Conservation (phyloP, 1,140 invertebrate genomes). For the Procambarus clarkii region DNA sequence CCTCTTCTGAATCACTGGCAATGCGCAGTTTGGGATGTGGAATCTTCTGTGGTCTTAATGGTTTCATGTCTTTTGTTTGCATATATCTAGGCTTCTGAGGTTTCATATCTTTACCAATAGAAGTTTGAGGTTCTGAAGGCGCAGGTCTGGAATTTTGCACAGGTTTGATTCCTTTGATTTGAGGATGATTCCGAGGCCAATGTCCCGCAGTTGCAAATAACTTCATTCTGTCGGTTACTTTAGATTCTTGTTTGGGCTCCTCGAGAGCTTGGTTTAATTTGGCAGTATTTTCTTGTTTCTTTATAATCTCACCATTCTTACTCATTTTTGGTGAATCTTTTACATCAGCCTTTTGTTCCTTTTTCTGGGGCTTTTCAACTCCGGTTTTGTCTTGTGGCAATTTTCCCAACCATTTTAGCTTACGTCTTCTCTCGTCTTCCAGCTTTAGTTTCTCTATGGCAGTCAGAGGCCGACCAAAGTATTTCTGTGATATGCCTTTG, state of each 20-base stretch:
- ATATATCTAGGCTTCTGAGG: no score
- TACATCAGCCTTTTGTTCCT: not conserved
- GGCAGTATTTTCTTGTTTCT: conserved; percentile 14
- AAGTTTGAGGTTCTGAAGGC: no score
- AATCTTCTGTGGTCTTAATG: no score
- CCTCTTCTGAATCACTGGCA: no score
- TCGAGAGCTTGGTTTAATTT: conserved; percentile 51
- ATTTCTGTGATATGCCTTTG: conserved; percentile 73
- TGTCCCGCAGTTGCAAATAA: conserved; percentile 50
- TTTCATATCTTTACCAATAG: no score
- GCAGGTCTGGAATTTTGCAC: not conserved
- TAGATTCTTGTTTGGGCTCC: conserved; percentile 45
- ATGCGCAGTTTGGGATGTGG: no score
- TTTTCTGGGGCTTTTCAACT: conserved; percentile 78
- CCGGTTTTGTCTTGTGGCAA: conserved; percentile 75
- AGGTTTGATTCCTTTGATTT: conserved; percentile 6
- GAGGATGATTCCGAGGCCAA: conserved; percentile 27
- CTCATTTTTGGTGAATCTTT: conserved; percentile 17
- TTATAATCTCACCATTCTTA: conserved; percentile 46
- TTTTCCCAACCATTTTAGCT: conserved; percentile 75
- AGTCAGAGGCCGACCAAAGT: conserved; percentile 72
- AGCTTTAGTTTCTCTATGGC: conserved; percentile 67
- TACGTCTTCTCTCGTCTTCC: conserved; percentile 56
- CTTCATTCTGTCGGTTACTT: conserved; percentile 52
- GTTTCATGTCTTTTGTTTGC: no score